phyloP scores from a whole-genome alignment of 2,888 invertebrate species.

The Elysia crispata region DNA sequence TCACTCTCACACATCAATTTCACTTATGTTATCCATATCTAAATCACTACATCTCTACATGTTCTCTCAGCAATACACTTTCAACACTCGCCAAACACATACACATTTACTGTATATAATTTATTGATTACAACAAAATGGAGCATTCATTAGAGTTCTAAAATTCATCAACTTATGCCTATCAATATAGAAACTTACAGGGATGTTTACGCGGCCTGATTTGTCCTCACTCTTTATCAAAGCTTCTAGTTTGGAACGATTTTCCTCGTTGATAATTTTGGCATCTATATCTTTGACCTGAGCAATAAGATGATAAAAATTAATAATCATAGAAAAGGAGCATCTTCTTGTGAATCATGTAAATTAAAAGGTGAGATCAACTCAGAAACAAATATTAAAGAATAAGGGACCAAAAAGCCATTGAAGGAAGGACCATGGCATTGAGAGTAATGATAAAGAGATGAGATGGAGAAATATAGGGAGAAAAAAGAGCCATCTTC shows the following conservation, averaged over 20 bases:
- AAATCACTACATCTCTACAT: background rate
- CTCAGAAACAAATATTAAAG: background rate
- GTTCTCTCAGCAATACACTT: no score
- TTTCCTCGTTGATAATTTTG: constrained; percentile 50
- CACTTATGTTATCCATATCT: no score
- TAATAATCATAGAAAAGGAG: background rate
- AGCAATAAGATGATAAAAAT: background rate
- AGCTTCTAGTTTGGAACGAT: constrained; percentile 54
- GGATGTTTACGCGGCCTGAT: constrained; percentile 53
- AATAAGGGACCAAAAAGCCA: no score
- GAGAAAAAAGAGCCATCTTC: no score
- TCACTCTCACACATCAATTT: no score
- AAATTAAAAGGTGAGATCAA: background rate
- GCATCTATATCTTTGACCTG: background rate
- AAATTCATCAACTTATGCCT: background rate
- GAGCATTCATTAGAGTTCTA: background rate
- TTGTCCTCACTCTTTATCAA: constrained; percentile 53
- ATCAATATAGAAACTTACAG: constrained; percentile 48
- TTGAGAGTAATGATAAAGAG: background rate
- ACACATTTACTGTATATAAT: no score
- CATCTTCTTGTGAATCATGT: no score
- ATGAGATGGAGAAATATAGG: background rate
- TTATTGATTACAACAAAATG: no score
- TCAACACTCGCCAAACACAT: no score
- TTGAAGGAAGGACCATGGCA: background rate